These are phyloP conservation scores for Falco peregrinus DNA, from an alignment of 2,797 vertebrate genomes.

Conservation along the genomic window DNA sequence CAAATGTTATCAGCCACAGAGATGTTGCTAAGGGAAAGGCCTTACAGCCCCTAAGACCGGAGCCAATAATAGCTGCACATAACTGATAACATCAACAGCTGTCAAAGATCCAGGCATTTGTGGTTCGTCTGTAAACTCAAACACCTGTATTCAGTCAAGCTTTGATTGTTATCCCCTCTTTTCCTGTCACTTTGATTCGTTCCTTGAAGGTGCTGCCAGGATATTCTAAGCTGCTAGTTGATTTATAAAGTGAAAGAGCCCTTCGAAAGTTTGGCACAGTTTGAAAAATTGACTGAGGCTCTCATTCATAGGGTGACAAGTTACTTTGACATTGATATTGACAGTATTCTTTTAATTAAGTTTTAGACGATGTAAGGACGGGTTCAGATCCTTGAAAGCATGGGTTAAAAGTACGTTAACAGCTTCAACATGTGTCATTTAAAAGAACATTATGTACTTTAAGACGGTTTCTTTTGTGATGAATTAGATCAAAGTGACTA, in stretches of 20 bases:
- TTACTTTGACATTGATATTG: constrained; percentile 69
- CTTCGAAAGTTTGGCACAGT: constrained; percentile 84
- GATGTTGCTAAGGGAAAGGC: constrained; percentile 87
- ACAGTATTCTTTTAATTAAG: constrained; percentile 73
- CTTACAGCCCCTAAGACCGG: constrained; percentile 80
- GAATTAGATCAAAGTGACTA: constrained; percentile 77
- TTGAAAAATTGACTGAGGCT: constrained; percentile 81
- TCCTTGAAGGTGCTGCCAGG: constrained; percentile 91
- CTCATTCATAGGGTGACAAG: constrained; percentile 76
- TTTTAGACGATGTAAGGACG: constrained; percentile 34
- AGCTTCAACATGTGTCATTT: constrained; percentile 61
- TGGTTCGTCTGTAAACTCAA: constrained; percentile 92
- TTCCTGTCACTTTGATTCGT: constrained; percentile 88
- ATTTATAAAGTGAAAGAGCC: constrained; percentile 90
- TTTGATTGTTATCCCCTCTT: constrained; percentile 92
- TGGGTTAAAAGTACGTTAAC: constrained; percentile 38
- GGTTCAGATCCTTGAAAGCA: constrained; percentile 51
- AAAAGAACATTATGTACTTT: constrained; percentile 67
- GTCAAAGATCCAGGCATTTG: constrained; percentile 89
- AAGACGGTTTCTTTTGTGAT: constrained; percentile 65
- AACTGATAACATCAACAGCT: constrained; percentile 93
- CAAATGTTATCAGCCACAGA: constrained; percentile 96
- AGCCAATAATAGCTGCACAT: constrained; percentile 85
- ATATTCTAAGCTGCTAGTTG: constrained; percentile 85
- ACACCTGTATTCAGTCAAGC: constrained; percentile 97